Base-by-base conservation (phyloP, 2,113 vertebrate genomes). In the Caranx melampygus region DNA sequence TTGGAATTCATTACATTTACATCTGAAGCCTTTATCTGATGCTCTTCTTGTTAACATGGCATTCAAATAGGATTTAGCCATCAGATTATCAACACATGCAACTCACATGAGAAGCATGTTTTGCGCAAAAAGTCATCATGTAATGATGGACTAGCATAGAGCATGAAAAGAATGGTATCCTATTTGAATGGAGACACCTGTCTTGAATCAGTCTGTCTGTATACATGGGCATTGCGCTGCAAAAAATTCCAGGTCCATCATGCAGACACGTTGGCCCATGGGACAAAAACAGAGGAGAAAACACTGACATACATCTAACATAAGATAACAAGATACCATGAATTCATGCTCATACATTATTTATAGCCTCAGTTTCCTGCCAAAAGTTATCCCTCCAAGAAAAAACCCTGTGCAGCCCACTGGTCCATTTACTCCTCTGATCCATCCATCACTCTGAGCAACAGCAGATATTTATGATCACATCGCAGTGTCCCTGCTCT, bases 401-500 rank as follows among this genome's bases (percentile, higher is more conserved):
- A 69, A 26, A 13, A 70, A 77, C 69, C 64, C 16, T 1, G 3
- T 49, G 7, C 5, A 33, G 26, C 67, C 64, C 18, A 42, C 15
- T 31, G 67, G 61, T 54, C 67, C 58, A 21, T 79, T 35, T 33
- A 35, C 63, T 47, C 26, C 34, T 81, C 52, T 10, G 0, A 42
- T 77, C 61, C 74, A 87, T 88, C 66, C 66, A 81, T 91, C 88
- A 67, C 47, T 2, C 57, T 67, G 35, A 64, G 54, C 62, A 62
- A 63, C 55, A 20, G 58, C 71, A 47, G 69, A 86, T 76, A 90
- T 89, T 83, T 68, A 88, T 79, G 74, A 72, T 73, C 18, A 35
- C 73, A 57, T 78, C 79, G 49, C 65, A 67, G 57, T n/a, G 61
- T 61, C 64, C 79, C 73, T 82, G 84, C 88, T 88, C 84, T 71